Percentiles rank a stretch among this genome's conserved stretches.
These are phyloP conservation scores for Cataglyphis altisquamis DNA, from an alignment of 2,888 invertebrate genomes.

Conservation along the genomic window DNA sequence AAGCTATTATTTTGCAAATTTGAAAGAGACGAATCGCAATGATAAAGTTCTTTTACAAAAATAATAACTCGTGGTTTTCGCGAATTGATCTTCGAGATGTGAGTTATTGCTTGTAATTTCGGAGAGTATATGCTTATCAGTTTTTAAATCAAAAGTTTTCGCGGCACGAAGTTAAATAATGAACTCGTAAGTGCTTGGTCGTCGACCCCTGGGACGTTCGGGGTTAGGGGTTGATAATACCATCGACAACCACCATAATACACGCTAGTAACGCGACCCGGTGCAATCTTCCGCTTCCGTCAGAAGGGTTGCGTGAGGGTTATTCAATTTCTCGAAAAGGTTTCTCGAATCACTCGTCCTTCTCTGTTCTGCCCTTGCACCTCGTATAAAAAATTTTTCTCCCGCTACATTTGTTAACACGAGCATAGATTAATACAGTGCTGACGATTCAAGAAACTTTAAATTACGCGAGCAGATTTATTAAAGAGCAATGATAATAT, in stretches of 20 bases:
- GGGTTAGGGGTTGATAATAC: slow-evolving; percentile 75
- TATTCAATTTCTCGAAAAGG: slow-evolving; percentile 55
- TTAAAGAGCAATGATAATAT: neutral
- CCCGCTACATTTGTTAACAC: neutral
- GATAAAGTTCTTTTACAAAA: neutral
- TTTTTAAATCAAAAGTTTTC: slow-evolving; percentile 25
- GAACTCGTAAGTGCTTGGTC: slow-evolving; percentile 62
- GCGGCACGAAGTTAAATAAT: slow-evolving; percentile 50
- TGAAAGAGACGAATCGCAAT: neutral
- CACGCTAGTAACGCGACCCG: slow-evolving; percentile 75
- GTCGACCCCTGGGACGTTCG: slow-evolving; percentile 70
- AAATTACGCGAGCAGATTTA: neutral
- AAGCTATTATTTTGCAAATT: neutral
- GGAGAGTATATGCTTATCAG: slow-evolving; percentile 26
- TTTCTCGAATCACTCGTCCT: neutral
- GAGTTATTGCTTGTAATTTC: slow-evolving; percentile 16
- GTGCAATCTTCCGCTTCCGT: slow-evolving; percentile 67
- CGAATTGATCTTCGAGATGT: neutral
- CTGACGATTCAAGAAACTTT: neutral
- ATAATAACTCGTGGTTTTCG: neutral
- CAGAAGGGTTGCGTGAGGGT: slow-evolving; percentile 60
- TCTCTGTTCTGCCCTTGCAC: neutral
- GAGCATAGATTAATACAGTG: slow-evolving; percentile 2
- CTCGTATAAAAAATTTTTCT: neutral
- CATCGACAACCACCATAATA: slow-evolving; percentile 69